phyloP scores from a whole-genome alignment of 2,888 invertebrate species.

The Liopterus haemorrhoidalis region DNA sequence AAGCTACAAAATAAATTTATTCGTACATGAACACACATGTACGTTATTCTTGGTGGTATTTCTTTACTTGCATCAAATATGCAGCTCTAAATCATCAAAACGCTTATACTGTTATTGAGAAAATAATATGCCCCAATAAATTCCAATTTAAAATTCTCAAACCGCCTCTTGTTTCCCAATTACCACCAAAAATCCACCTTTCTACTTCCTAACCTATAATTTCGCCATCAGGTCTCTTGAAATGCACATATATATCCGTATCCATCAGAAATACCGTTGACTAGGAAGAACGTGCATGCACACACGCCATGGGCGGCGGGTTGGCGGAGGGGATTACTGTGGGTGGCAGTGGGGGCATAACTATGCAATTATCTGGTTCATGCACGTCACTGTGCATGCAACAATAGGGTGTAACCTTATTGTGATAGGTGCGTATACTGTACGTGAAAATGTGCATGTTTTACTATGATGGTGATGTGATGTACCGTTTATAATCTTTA shows the following conservation, averaged over 20 bases:
- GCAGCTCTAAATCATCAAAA: too few relatives aligned
- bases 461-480: too few relatives aligned
- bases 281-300: constrained; percentile 13
- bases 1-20: too few relatives aligned
- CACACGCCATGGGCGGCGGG: constrained; percentile 5
- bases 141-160: too few relatives aligned
- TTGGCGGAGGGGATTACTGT: constrained; percentile 21
- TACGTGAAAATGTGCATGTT: neutral
- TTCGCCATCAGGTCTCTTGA: constrained; percentile 8
- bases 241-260: constrained; percentile 1
- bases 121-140: too few relatives aligned
- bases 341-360: constrained; percentile 6
- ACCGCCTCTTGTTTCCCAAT: too few relatives aligned
- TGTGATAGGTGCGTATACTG: constrained; percentile 25
- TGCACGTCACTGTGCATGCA: constrained; percentile 30
- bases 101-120: too few relatives aligned
- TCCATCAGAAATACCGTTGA: constrained; percentile 4
- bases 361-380: constrained; percentile 25
- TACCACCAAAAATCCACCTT: too few relatives aligned
- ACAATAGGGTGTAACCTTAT: constrained; percentile 25
- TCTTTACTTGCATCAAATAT: too few relatives aligned
- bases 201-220: constrained; percentile 14
- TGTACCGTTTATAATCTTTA: too few relatives aligned
- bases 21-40: too few relatives aligned
- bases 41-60: too few relatives aligned